Percentiles rank a stretch among this genome's conserved stretches.
phyloP scores from a whole-genome alignment of 2,113 vertebrate genomes.

The Ardeotis arabs region DNA sequence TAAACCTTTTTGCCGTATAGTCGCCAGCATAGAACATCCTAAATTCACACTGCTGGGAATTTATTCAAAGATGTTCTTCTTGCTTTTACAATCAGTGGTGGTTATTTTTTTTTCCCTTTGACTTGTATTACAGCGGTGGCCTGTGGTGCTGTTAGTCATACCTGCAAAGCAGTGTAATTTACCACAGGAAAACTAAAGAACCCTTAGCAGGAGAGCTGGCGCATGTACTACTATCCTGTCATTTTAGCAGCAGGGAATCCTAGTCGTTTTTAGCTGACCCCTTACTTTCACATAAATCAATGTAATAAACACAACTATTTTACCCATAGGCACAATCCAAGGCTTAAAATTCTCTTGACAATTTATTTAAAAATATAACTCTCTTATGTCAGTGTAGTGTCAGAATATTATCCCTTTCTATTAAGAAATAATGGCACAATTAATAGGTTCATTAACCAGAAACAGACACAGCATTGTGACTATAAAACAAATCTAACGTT shows the following conservation, averaged over 20 bases:
- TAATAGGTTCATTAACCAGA: slow-evolving; percentile 30
- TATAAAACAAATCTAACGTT: neutral
- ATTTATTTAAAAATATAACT: slow-evolving; percentile 42
- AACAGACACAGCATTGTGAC: neutral
- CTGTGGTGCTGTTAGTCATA: slow-evolving; percentile 66
- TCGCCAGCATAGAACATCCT: slow-evolving; percentile 27
- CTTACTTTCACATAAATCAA: slow-evolving; percentile 84
- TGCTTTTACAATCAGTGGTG: slow-evolving; percentile 58
- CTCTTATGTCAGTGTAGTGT: slow-evolving; percentile 29
- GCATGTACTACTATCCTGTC: slow-evolving; percentile 74
- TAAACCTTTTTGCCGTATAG: slow-evolving; percentile 11
- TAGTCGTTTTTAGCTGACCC: slow-evolving; percentile 78
- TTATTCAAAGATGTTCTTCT: slow-evolving; percentile 58
- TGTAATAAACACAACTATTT: slow-evolving; percentile 76
- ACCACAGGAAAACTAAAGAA: slow-evolving; percentile 67
- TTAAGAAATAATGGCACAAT: slow-evolving; percentile 45
- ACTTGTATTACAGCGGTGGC: slow-evolving; percentile 39
- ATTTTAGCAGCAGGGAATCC: slow-evolving; percentile 80
- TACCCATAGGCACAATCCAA: slow-evolving; percentile 47
- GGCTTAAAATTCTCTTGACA: slow-evolving; percentile 62
- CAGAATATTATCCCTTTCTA: slow-evolving; percentile 32
- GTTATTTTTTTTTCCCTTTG: slow-evolving; percentile 47
- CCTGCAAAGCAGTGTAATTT: slow-evolving; percentile 70
- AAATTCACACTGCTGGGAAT: slow-evolving; percentile 45
- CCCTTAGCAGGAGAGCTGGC: slow-evolving; percentile 77